A percentile compares a stretch with the other conserved stretches of the same genome.
phyloP scores from a whole-genome alignment of 2,113 vertebrate genomes.

The Alectura lathami region DNA sequence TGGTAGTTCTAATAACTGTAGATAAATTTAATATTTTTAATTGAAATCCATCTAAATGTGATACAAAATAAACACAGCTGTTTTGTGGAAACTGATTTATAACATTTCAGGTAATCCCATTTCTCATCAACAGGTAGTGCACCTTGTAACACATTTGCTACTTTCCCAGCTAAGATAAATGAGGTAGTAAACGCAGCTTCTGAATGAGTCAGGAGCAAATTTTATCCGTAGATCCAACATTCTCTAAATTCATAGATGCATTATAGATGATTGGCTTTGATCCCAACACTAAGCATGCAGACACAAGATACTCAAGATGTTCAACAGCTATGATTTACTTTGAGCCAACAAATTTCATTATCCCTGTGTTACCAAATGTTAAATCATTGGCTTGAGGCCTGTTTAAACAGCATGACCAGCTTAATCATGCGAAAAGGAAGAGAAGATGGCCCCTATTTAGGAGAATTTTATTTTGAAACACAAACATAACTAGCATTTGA shows the following conservation, averaged over 20 bases:
- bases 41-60: not conserved
- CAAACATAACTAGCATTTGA: not conserved
- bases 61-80: not conserved
- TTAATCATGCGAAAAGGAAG: not conserved
- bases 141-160: not conserved
- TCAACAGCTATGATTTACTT: not conserved
- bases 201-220: not conserved
- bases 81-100: not conserved
- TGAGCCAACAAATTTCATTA: not conserved
- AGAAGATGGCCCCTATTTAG: not conserved
- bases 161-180: not conserved
- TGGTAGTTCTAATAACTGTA: not conserved
- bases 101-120: not conserved
- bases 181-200: not conserved
- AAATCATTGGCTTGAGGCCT: not conserved
- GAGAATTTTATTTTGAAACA: not conserved
- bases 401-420: not conserved
- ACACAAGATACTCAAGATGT: not conserved
- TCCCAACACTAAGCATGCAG: not conserved
- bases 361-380: conserved; percentile 2
- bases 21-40: not conserved
- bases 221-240: not conserved
- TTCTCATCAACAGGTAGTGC: not conserved
- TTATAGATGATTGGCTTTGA: not conserved
- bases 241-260: not conserved